Base-by-base conservation (phyloP, 2,797 vertebrate genomes). In the Prionace glauca region DNA sequence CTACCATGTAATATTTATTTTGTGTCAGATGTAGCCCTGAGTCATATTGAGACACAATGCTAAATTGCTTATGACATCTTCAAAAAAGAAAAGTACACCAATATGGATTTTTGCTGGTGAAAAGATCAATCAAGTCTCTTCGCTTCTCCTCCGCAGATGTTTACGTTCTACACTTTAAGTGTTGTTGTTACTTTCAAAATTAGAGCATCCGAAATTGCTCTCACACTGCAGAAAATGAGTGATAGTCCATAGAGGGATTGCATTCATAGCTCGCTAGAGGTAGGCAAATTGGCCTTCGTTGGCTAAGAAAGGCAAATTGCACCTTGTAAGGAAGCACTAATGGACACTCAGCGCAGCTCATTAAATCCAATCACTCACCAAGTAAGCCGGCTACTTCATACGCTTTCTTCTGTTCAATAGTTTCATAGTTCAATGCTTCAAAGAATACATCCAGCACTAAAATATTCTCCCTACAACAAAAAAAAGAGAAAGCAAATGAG, bases 371-470 rank as follows among this genome's bases (percentile, higher is more conserved):
- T 72, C 69, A 95, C 97, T 97, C 96, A 98, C 98, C 98, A 96
- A 99, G 98, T 97, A 99, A 98, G 95, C 99, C 99, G 87, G 99
- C 99, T 91, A 99, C 99, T 97, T 99, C 99, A 24, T 99, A 99
- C 0, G 99, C 99, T 97, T 99, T 99, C 98, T 99, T 99, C 97
- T 99, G 99, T 96, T 99, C 99, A 94, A 99, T 99, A 96, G 99
- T 99, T 97, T 99, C 99, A 1, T 99, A 99, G 98, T 99, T 99
- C 97, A 99, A 97, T 93, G 99, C 99, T 97, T 99, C 99, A 93
- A 99, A 99, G 97, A 99, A 99, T 96, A 99, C 98, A 96, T 99
- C 99, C 98, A 99, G 96, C 96, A 99, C 99, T 90, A 99, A 97
- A 97, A 99, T 99, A 97, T 99, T 99, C 97, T 99, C 99, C 96